phyloP scores from a whole-genome alignment of 2,888 invertebrate genomes.

The Luperina nickerlii region DNA sequence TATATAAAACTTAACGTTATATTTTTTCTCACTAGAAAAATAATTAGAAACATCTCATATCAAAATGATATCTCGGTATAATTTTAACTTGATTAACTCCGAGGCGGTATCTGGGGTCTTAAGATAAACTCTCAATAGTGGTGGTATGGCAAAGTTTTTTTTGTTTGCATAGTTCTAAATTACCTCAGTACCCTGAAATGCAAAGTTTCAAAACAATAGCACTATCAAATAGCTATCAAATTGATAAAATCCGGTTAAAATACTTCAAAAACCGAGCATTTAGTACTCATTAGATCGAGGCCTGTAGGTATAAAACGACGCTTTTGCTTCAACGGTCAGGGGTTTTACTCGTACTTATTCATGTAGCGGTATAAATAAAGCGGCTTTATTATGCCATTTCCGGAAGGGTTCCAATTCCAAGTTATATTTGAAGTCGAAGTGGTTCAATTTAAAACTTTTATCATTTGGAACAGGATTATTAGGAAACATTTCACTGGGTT shows the following conservation, averaged over 20 bases:
- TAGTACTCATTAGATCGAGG: slow-evolving; percentile 22
- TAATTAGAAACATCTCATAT: background rate
- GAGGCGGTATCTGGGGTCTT: background rate
- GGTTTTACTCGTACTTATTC: slow-evolving; percentile 24
- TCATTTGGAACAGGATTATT: slow-evolving; percentile 29
- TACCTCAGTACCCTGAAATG: background rate
- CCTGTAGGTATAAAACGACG: slow-evolving; percentile 29
- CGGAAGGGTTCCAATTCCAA: slow-evolving; percentile 54
- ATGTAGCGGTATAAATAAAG: slow-evolving; percentile 39
- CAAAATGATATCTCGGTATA: background rate
- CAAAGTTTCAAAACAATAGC: background rate
- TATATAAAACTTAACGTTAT: no score
- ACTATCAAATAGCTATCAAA: background rate
- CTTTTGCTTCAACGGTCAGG: slow-evolving; percentile 14
- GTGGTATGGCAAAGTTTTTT: no score
- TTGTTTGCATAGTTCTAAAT: background rate
- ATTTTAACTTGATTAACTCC: background rate
- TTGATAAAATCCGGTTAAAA: background rate
- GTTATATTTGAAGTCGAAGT: slow-evolving; percentile 48
- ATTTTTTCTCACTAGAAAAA: slow-evolving; percentile 8
- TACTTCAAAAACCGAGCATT: background rate
- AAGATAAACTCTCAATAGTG: background rate
- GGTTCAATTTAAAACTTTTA: slow-evolving; percentile 56
- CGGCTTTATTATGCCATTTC: slow-evolving; percentile 51
- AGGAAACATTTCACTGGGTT: slow-evolving; percentile 17